These are phyloP conservation scores for Brenthis ino DNA, from an alignment of 2,888 invertebrate species.

Conservation along the genomic window DNA sequence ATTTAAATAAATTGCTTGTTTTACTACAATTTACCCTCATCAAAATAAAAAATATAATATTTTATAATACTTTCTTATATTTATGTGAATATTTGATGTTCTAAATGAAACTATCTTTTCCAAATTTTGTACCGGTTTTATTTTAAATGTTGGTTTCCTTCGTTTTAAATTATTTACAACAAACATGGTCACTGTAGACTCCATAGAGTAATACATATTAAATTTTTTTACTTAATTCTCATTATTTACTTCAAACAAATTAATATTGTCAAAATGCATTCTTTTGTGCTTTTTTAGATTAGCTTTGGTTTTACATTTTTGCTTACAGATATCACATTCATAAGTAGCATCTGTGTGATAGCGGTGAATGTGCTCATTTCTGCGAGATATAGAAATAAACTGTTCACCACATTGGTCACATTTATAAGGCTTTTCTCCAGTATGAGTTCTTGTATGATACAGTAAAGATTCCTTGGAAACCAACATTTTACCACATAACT, in stretches of 20 bases:
- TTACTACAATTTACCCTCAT: too few relatives aligned
- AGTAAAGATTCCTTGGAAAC: slow-evolving; percentile 67
- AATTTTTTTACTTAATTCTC: too few relatives aligned
- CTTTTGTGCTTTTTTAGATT: neutral
- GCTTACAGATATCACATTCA: slow-evolving; percentile 1
- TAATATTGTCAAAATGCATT: neutral
- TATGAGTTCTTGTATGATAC: slow-evolving; percentile 70
- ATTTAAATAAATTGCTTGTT: neutral
- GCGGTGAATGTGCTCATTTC: slow-evolving; percentile 60
- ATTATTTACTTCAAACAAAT: too few relatives aligned
- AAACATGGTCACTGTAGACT: too few relatives aligned
- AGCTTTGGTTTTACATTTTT: neutral
- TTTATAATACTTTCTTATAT: too few relatives aligned
- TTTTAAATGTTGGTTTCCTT: too few relatives aligned
- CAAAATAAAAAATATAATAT: neutral
- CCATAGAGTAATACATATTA: too few relatives aligned
- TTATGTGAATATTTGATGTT: too few relatives aligned
- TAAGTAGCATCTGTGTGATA: slow-evolving; percentile 53
- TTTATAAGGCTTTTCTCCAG: slow-evolving; percentile 67
- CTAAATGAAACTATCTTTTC: too few relatives aligned
- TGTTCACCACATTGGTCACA: slow-evolving; percentile 59
- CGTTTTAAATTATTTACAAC: too few relatives aligned
- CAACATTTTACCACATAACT: slow-evolving; percentile 60
- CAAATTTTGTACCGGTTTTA: too few relatives aligned
- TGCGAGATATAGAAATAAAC: slow-evolving; percentile 63